These are phyloP conservation scores for Anarsia innoxiella DNA, from an alignment of 2,888 invertebrate genomes.

Conservation along the genomic window DNA sequence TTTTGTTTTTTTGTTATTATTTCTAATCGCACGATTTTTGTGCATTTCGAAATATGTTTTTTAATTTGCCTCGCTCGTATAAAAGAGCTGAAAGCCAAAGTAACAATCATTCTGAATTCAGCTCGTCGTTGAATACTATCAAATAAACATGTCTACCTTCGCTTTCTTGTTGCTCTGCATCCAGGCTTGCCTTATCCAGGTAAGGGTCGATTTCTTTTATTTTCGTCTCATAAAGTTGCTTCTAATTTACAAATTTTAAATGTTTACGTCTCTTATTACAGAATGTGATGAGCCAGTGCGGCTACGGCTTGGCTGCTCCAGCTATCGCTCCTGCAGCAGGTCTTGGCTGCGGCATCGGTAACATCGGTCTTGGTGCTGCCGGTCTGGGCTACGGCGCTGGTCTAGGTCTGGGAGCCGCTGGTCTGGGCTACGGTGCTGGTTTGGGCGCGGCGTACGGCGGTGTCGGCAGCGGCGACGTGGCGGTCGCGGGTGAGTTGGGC, in stretches of 20 bases:
- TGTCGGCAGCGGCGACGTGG: conserved; percentile 25
- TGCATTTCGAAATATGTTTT: too few species aligned
- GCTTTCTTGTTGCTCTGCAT: conserved; percentile 27
- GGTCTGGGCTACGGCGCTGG: not conserved
- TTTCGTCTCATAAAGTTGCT: too few species aligned
- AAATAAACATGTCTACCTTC: conserved; percentile 30
- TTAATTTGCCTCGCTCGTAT: too few species aligned
- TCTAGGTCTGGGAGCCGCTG: too few species aligned
- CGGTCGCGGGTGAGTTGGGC: conserved; percentile 26
- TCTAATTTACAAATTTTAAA: not conserved
- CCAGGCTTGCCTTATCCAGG: conserved; percentile 34
- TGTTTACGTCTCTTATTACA: conserved; percentile 3
- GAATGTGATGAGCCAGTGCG: conserved; percentile 8
- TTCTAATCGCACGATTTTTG: too few species aligned
- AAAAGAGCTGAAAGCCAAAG: too few species aligned
- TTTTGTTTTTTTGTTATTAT: too few species aligned
- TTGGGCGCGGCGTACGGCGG: conserved; percentile 22
- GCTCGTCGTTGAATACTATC: not conserved
- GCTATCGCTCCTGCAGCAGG: conserved; percentile 6
- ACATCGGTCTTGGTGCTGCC: not conserved
- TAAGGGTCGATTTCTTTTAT: too few species aligned
- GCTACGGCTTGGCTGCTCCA: not conserved
- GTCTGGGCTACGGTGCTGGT: conserved; percentile 3
- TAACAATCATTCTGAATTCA: conserved; percentile 21
- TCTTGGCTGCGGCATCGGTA: not conserved